These are phyloP conservation scores for Trididemnum miniatum DNA, from an alignment of 23 tunicate genomes.

Conservation along the genomic window DNA sequence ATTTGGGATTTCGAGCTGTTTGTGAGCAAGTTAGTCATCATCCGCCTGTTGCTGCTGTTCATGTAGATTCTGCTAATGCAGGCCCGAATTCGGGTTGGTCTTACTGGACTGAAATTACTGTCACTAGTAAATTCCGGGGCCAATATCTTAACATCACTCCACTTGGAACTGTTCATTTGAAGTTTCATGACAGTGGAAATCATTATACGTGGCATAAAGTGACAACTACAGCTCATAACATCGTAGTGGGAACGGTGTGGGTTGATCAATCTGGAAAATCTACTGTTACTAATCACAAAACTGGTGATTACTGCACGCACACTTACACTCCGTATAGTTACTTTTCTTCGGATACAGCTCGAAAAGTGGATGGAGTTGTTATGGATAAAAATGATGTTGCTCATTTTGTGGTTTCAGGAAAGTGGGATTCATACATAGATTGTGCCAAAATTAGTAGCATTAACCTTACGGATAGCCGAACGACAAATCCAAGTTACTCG, in stretches of 20 bases:
- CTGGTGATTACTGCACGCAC: conserved; percentile 84
- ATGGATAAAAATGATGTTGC: conserved; percentile 65
- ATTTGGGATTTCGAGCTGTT: conserved; percentile 69
- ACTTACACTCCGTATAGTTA: conserved; percentile 90
- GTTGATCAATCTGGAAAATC: conserved; percentile 95
- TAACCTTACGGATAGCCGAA: conserved; percentile 30
- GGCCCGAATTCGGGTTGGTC: conserved; percentile 89
- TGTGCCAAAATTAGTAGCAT: conserved; percentile 63
- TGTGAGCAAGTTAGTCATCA: conserved; percentile 95
- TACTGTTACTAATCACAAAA: conserved; percentile 69
- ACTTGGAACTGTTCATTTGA: conserved; percentile 67
- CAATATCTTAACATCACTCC: conserved; percentile 87
- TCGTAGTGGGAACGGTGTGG: conserved; percentile 96
- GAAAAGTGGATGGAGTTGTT: conserved; percentile 83
- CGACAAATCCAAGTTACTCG: conserved; percentile 37
- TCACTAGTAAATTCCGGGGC: conserved; percentile 85
- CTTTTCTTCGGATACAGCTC: conserved; percentile 82
- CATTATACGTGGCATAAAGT: conserved; percentile 96
- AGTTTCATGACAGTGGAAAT: conserved; percentile 86
- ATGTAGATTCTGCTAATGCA: conserved; percentile 57
- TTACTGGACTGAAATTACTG: conserved; percentile 67
- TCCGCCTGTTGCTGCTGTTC: conserved; percentile 88
- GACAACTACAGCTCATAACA: conserved; percentile 84
- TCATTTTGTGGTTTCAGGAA: conserved; percentile 67
- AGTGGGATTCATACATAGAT: conserved; percentile 90